These are phyloP conservation scores for Lymantria monacha DNA, from an alignment of 2,888 invertebrate species.

Conservation along the genomic window DNA sequence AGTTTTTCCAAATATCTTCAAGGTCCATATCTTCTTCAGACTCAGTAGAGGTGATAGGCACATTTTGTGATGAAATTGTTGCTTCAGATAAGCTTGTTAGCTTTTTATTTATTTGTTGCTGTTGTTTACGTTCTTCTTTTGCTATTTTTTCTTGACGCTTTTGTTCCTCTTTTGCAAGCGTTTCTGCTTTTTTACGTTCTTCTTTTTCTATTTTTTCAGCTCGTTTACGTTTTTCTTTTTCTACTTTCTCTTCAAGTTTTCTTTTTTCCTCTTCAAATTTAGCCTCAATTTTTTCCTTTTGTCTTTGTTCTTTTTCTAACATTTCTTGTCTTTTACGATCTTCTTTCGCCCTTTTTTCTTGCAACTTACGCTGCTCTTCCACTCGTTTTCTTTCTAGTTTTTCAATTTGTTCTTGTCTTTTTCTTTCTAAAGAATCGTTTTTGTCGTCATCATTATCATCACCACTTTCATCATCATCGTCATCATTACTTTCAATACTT, in stretches of 20 bases:
- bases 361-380: conserved; percentile 43
- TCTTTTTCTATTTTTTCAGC: conserved; percentile 43
- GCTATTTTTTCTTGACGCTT: conserved; percentile 38
- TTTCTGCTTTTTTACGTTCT: conserved; percentile 43
- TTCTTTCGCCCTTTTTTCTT: conserved; percentile 38
- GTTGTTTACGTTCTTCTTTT: conserved; percentile 30
- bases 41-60: conserved; percentile 40
- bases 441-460: conserved; percentile 22
- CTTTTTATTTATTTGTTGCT: conserved; percentile 36
- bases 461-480: conserved; percentile 30
- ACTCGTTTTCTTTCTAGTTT: conserved; percentile 14
- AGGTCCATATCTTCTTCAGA: conserved; percentile 53
- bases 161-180: conserved; percentile 43
- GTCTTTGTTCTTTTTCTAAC: conserved; percentile 35
- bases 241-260: conserved; percentile 31
- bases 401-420: conserved; percentile 20
- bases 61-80: conserved; percentile 28
- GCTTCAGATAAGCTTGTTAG: conserved; percentile 47
- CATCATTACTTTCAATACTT: conserved; percentile 39
- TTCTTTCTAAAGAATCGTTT: conserved; percentile 19
- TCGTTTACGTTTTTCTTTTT: conserved; percentile 41
- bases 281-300: conserved; percentile 34
- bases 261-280: conserved; percentile 33
- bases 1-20: conserved; percentile 66
- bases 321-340: conserved; percentile 35